Base-by-base conservation (phyloP, 2,797 vertebrate genomes). In the Scomberomorus guttatus region DNA sequence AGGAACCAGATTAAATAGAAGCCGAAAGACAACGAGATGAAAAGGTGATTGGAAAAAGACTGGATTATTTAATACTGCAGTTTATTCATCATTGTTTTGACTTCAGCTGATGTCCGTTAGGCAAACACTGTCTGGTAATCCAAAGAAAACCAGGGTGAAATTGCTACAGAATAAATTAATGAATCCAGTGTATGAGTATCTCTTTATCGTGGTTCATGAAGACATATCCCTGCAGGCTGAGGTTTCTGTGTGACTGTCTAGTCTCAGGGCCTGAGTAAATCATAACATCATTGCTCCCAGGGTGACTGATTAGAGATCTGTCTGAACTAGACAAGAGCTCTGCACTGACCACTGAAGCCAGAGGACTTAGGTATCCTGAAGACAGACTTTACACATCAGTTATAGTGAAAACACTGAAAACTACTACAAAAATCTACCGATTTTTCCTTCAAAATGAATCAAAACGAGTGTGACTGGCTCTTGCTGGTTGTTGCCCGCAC, bases 221-320 rank as follows among this genome's bases (percentile, higher is more conserved):
- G 15, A 32, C 12, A 4, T 50, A 9, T 62, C n/a, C 42, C 67
- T 24, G 54, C 18, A 42, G 67, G 25, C 24, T 4, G 18, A 25
- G 22, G 20, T 57, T 64, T 69, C 59, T 60, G 71, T 78, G 61
- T 12, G 18, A 42, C 37, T 44, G 79, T 86, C 77, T 81, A 75
- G 85, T 84, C 83, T 73, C 24, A 2, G 63, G 39, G n/a, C 32
- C 59, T 65, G 84, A 68, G 37, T 84, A 46, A 51, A 72, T 69
- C 65, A 63, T 84, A 76, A 84, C 79, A 68, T 87, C 87, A 83
- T 18, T 42, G 27, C 68, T 68, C 63, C 0, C 9, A 56, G 70
- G 51, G 39, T 12, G 1, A 27, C 22, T 76, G 73, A 81, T 72
- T 34, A 56, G 34, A 54, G 42, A 62, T 48, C 39, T 24, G 63